phyloP scores from a whole-genome alignment of 2,888 invertebrate genomes.

The Apocheima hispidaria region DNA sequence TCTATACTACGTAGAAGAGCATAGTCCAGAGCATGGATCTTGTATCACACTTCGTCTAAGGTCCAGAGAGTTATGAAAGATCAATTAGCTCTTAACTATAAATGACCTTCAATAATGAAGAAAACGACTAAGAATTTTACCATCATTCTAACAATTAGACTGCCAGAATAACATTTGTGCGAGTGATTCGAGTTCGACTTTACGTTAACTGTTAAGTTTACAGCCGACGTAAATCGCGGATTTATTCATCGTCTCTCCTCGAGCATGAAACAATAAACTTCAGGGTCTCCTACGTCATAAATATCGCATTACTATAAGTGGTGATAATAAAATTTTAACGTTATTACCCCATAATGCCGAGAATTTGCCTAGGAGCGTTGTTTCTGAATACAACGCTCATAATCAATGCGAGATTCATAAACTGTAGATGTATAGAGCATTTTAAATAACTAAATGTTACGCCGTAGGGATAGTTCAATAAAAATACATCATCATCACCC shows the following conservation, averaged over 20 bases:
- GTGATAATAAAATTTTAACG: constrained; percentile 74
- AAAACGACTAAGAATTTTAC: no score
- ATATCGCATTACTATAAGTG: constrained; percentile 80
- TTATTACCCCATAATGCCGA: constrained; percentile 61
- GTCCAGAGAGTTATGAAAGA: no score
- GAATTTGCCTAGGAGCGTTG: constrained; percentile 52
- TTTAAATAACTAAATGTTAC: no score
- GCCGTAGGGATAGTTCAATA: background rate
- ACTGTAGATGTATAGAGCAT: no score
- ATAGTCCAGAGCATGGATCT: no score
- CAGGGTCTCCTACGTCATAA: constrained; percentile 70
- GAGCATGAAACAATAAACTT: constrained; percentile 78
- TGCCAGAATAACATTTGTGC: constrained; percentile 56
- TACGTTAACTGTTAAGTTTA: constrained; percentile 66
- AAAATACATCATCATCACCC: background rate
- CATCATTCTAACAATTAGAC: constrained; percentile 46
- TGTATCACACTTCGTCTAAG: no score
- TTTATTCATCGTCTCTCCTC: constrained; percentile 72
- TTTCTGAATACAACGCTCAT: constrained; percentile 40
- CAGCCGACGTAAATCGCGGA: constrained; percentile 70
- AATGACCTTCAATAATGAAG: no score
- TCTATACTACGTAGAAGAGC: no score
- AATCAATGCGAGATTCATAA: constrained; percentile 24
- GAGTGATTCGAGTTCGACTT: constrained; percentile 61
- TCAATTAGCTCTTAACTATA: no score